A percentile compares a stretch with the other conserved stretches of the same genome.
Conservation (phyloP, 2,113 vertebrate species). For the Stigmatopora nigra region DNA sequence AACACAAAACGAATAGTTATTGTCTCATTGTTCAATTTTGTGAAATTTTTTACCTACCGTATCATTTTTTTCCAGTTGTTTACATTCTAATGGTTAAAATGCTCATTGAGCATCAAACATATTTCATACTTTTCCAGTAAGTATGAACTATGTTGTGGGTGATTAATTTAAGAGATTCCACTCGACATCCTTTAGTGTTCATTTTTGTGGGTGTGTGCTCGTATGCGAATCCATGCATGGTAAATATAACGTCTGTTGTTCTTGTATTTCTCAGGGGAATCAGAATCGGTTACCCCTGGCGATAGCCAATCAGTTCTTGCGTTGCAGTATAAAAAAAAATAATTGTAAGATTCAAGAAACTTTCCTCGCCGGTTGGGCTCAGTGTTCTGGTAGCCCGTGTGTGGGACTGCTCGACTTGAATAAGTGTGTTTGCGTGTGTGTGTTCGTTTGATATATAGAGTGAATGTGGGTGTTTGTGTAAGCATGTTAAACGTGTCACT, state of each 20-base stretch:
- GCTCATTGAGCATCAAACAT: too few species aligned
- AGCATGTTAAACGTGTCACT: conserved; percentile 41
- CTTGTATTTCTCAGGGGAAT: conserved; percentile 59
- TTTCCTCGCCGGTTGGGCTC: conserved; percentile 48
- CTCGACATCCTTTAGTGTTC: neutral
- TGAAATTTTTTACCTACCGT: too few species aligned
- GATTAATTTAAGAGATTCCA: neutral
- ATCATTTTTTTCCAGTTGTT: too few species aligned
- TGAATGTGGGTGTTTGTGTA: conserved; percentile 5
- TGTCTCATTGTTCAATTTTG: neutral
- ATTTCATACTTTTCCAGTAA: neutral
- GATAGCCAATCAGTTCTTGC: conserved; percentile 77
- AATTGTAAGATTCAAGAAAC: conserved; percentile 58
- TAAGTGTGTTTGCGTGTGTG: conserved; percentile 41
- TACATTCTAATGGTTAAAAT: too few species aligned
- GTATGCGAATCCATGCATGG: conserved; percentile 8
- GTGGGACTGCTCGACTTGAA: conserved; percentile 52
- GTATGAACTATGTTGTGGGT: neutral
- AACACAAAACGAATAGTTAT: neutral
- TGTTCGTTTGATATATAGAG: conserved; percentile 32
- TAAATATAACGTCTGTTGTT: conserved; percentile 42
- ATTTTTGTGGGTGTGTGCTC: conserved; percentile 26
- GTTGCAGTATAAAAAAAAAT: conserved; percentile 69
- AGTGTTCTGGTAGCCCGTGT: conserved; percentile 41
- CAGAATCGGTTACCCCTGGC: conserved; percentile 52